Percentiles rank a stretch among this genome's conserved stretches.
These are phyloP conservation scores for Mesocentrotus franciscanus DNA, from an alignment of 53 echinoderm and acorn worm genomes.

Conservation along the genomic window DNA sequence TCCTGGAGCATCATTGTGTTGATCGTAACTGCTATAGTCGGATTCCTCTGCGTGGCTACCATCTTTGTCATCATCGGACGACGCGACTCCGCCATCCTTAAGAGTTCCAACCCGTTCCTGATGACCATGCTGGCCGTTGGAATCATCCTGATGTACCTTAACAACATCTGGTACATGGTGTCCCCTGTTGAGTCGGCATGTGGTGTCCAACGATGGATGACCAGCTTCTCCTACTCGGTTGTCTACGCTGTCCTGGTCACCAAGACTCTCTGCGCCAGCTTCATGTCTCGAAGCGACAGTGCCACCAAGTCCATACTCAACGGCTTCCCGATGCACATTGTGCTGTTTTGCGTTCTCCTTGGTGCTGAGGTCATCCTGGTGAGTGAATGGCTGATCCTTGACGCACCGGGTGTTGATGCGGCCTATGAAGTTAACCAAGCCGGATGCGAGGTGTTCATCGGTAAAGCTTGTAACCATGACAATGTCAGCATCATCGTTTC, in stretches of 20 bases:
- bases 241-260: constrained; percentile 75
- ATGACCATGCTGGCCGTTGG: constrained; percentile 79
- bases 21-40: constrained; percentile 61
- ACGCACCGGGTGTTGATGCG: constrained; percentile 48
- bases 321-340: constrained; percentile 49
- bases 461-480: constrained; percentile 56
- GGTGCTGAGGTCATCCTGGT: constrained; percentile 73
- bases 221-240: constrained; percentile 76
- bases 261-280: constrained; percentile 73
- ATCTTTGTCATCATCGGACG: constrained; percentile 58
- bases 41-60: constrained; percentile 44
- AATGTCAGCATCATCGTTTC: constrained; percentile 68
- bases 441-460: background rate
- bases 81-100: constrained; percentile 7
- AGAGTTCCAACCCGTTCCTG: constrained; percentile 51
- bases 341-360: constrained; percentile 76
- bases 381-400: constrained; percentile 80
- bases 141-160: constrained; percentile 76
- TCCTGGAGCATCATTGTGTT: constrained; percentile 74
- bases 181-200: constrained; percentile 69
- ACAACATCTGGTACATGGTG: constrained; percentile 78
- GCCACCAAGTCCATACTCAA: constrained; percentile 44
- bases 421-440: background rate
- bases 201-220: constrained; percentile 79
- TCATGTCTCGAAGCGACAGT: constrained; percentile 63